Conservation (phyloP, 2,797 vertebrate genomes). For the Anguilla anguilla region DNA sequence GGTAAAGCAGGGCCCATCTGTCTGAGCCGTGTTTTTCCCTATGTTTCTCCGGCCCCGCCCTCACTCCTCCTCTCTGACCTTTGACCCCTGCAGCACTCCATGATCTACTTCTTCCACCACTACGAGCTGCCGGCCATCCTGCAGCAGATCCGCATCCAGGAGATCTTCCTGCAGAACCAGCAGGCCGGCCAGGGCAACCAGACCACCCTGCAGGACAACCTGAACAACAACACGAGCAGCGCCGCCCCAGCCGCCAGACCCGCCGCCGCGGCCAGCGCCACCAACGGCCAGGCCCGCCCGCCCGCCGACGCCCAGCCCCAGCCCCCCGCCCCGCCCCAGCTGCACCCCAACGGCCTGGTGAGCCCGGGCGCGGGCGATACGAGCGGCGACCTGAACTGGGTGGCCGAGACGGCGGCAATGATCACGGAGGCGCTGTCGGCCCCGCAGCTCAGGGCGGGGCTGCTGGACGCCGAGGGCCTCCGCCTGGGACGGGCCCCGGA, state of each 20-base stretch:
- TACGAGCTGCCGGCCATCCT: constrained; percentile 95
- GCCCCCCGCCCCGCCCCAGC: constrained; percentile 37
- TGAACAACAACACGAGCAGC: constrained; percentile 84
- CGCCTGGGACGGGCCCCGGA: constrained; percentile 35
- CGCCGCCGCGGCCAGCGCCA: constrained; percentile 35
- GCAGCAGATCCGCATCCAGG: constrained; percentile 95
- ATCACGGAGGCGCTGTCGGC: constrained; percentile 80
- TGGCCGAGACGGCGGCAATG: constrained; percentile 84
- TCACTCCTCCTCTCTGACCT: constrained; percentile 10
- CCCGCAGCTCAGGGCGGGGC: constrained; percentile 62
- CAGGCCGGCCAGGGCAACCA: constrained; percentile 86
- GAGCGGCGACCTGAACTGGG: constrained; percentile 80
- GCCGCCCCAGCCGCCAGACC: constrained; percentile 23
- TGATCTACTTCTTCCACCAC: constrained; percentile 99
- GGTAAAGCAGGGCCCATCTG: not conserved
- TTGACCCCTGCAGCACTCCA: constrained; percentile 82
- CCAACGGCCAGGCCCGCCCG: constrained; percentile 28
- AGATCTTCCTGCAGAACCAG: constrained; percentile 93
- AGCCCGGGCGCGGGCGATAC: constrained; percentile 43
- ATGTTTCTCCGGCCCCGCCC: not conserved
- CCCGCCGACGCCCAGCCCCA: constrained; percentile 38
- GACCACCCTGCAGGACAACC: constrained; percentile 88
- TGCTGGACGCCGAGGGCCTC: constrained; percentile 56
- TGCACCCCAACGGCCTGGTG: constrained; percentile 42
- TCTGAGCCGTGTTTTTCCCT: not conserved